Evolutionary conservation across 2,888 invertebrate genomes (phyloP), one percentile per base, ranked within the genome.

Genomic region (Pollenia amentaria): DNA sequence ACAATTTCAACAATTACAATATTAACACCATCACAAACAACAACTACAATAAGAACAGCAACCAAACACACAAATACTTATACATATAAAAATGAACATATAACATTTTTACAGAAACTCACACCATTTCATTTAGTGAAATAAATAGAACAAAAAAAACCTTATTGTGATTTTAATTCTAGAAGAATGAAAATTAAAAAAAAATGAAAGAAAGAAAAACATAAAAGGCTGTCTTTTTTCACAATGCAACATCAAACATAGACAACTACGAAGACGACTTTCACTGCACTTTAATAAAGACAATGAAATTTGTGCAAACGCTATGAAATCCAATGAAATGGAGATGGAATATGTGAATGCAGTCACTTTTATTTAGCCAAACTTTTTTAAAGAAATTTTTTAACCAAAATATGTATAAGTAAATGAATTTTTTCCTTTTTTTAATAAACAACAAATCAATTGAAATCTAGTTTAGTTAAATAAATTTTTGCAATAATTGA

Each of bases 91-190:
- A 29, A 29, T 29, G 4, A 29, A 29, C 29, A 29, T 29, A 29
- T 0, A 29, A 29, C 4, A 29, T 6, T 29, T 29, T 29, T 6
- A 70, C 21, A 67, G 40, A 57, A 53, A 72, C 8, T 57, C 7
- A 40, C 12, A 3, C 2, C 46, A 42, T 21, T 16, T 16, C 53
- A 64, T 46, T 57, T 44, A 72, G 14, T 44, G 14, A 57, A 60
- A 67, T 11, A 42, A 21, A 64, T 10, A 29, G 55, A 21, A 16
- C 42, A 11, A 14, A 55, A 10, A 72, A 44, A 67, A 75, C 64
- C 38, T 75, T 57, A 85, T 80, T 85, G 80, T 80, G 79, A 80
- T 85, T 85, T 73, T 55, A 70, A 77, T 46, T 70, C 64, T 53
- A 72, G 65, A 42, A 62, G 53, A 44, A 75, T 38, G 48, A 21